Evolutionary conservation across 2,113 vertebrate genomes (phyloP), one percentile per base, ranked within the genome.

Genomic region (Lepus europaeus): DNA sequence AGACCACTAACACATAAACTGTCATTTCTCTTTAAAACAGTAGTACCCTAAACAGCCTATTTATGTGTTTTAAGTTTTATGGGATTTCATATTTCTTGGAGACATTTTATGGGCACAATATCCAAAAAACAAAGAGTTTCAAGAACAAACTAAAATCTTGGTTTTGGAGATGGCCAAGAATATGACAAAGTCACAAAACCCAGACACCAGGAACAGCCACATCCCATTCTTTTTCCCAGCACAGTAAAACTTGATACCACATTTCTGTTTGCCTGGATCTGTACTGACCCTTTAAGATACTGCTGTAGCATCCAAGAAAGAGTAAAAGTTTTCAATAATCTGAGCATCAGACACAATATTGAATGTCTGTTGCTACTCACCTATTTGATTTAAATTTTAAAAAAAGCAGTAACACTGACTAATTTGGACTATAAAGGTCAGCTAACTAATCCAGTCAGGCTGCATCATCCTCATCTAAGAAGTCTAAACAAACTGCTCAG

Each of bases 131-230:
- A 70, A 53, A 80, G 36, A 64, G 4, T 63, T 82, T 93, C 39
- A 89, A 94, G 74, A 20, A 63, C 25, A 83, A 80, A 92, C 10
- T 78, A 22, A 90, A 85, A 77, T 27, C 1, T 23, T 87, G 22
- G 5, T 64, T 77, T 63, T 33, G 13, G 63, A 66, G 45, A 69
- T 33, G 85, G 53, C 81, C 93, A 93, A 90, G 84, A 78, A 88
- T 20, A 81, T 84, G 72, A 90, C 82, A 93, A 91, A 90, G 61
- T 81, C 74, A 73, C 82, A 81, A 80, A 93, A n/a, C 23, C 23
- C 84, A 72, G 73, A 70, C 31, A 36, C 16, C 19, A 0, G 49
- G 6, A 85, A 12, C 8, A 39, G 23, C 3, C 53, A 6, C 22
- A 31, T 19, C 3, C 6, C 19, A 3, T 49, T 63, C 61, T 61